Conservation (phyloP, 2,113 vertebrate genomes). For the Cettia cetti region DNA sequence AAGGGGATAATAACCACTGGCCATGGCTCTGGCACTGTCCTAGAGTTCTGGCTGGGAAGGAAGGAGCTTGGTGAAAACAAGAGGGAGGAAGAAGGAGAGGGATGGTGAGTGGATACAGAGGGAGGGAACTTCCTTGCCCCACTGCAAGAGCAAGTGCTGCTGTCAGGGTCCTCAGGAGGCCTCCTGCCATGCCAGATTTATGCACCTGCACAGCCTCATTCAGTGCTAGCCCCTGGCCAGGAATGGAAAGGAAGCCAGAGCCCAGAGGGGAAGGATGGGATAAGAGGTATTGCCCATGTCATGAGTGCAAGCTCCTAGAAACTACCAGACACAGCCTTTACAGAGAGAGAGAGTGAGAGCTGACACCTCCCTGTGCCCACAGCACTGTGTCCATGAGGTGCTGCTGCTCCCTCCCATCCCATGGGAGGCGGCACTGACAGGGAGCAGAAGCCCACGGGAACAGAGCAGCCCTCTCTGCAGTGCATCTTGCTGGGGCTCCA, state of each 20-base stretch:
- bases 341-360: not conserved
- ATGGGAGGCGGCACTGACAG: accelerated
- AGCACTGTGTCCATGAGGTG: accelerated
- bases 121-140: not conserved
- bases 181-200: not conserved
- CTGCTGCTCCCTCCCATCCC: not conserved
- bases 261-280: not conserved
- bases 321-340: not conserved
- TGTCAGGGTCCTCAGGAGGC: not conserved
- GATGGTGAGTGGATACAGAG: not conserved
- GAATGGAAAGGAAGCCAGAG: not conserved
- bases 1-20: not conserved
- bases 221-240: not conserved
- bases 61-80: not conserved
- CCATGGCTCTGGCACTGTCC: not conserved
- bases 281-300: not conserved
- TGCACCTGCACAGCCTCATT: not conserved
- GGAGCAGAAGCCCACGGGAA: not conserved
- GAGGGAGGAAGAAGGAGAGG: not conserved
- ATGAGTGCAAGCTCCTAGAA: not conserved
- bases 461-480: not conserved
- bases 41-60: not conserved
- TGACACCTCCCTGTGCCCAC: accelerated
- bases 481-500: not conserved
- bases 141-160: not conserved